A percentile compares a stretch with the other conserved stretches of the same genome.
Conservation (phyloP, 1,140 invertebrate species). For the Copidosoma floridanum region DNA sequence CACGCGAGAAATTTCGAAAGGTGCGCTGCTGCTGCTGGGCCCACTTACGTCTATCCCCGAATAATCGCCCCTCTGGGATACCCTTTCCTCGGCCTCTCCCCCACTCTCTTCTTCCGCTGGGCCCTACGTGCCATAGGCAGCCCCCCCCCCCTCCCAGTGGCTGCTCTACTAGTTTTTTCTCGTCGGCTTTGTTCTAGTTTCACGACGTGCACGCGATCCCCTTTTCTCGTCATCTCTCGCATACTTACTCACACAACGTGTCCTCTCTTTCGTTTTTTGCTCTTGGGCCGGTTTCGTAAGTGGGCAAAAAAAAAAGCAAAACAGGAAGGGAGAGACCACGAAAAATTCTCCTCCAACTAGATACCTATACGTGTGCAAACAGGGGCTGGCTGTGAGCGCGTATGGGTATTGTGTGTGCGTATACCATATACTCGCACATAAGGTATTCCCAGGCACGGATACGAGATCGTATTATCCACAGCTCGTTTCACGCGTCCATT, state of each 20-base stretch:
- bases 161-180: slow-evolving; percentile 53
- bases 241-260: slow-evolving; percentile 47
- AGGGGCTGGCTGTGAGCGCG: no score
- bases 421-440: no score
- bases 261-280: slow-evolving; percentile 47
- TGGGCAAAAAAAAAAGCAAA: slow-evolving; percentile 10
- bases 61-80: slow-evolving; percentile 15
- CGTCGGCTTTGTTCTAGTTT: slow-evolving; percentile 51
- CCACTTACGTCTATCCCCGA: no score
- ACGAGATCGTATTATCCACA: slow-evolving; percentile 20
- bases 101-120: slow-evolving; percentile 24
- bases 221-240: slow-evolving; percentile 30
- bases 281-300: slow-evolving; percentile 32
- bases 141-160: neutral
- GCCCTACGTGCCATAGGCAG: slow-evolving; percentile 15
- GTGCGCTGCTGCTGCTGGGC: slow-evolving; percentile 14
- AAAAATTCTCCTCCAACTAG: no score
- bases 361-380: no score
- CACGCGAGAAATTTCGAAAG: slow-evolving; percentile 37
- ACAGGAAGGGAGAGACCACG: neutral
- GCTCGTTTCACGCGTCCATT: slow-evolving; percentile 25
- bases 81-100: slow-evolving; percentile 27
- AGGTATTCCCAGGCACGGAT: neutral
- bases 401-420: no score
- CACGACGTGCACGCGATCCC: slow-evolving; percentile 36